phyloP scores from a whole-genome alignment of 2,113 vertebrate genomes.

The Tenebrosternarchus preto region DNA sequence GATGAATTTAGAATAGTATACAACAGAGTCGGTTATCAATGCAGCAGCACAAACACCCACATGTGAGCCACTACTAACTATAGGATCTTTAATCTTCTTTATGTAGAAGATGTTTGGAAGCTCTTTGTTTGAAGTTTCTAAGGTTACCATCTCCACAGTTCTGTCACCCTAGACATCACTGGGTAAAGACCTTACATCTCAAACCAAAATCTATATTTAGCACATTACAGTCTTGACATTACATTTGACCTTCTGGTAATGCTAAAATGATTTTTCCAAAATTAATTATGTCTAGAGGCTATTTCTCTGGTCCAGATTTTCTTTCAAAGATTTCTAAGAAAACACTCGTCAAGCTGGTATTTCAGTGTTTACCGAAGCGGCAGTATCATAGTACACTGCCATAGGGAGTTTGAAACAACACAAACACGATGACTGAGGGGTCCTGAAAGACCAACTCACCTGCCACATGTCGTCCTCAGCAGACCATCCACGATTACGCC shows the following conservation, averaged over 20 bases:
- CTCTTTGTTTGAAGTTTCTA: slow-evolving; percentile 66
- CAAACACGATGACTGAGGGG: slow-evolving; percentile 38
- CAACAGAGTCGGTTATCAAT: no score
- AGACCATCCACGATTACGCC: slow-evolving; percentile 52
- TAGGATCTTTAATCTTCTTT: not conserved
- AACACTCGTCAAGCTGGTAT: not conserved
- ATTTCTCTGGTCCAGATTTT: not conserved
- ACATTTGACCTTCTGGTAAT: slow-evolving; percentile 16
- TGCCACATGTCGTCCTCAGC: slow-evolving; percentile 23
- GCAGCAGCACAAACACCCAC: no score
- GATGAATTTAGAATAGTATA: no score
- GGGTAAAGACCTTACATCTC: slow-evolving; percentile 22
- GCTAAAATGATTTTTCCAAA: slow-evolving; percentile 12
- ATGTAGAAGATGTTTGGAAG: slow-evolving; percentile 43
- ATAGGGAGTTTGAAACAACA: not conserved
- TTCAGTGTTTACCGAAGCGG: slow-evolving; percentile 4
- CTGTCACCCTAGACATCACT: slow-evolving; percentile 47
- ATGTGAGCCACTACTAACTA: not conserved
- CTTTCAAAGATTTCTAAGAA: slow-evolving; percentile 9
- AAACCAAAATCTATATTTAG: slow-evolving; percentile 29
- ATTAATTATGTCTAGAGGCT: not conserved
- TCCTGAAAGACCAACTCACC: slow-evolving; percentile 32
- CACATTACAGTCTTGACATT: slow-evolving; percentile 33
- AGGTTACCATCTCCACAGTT: slow-evolving; percentile 61
- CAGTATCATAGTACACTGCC: slow-evolving; percentile 1